Base-by-base conservation (phyloP, 1,140 invertebrate genomes). In the Apis mellifera region DNA sequence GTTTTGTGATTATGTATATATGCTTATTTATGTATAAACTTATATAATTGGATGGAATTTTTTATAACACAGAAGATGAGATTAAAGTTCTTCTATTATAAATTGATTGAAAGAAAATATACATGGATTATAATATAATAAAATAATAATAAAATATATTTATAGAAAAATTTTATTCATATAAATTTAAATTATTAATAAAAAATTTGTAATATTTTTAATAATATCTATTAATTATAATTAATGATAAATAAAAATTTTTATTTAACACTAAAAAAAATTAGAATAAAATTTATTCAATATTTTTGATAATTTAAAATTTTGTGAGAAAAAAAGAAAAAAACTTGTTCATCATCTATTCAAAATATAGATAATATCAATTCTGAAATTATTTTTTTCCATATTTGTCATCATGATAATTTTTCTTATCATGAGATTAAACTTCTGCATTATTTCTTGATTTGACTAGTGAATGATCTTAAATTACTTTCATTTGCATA, bases 11-110 rank as follows among this genome's bases (percentile, higher is more conserved):
- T 48, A 4, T 48, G 5, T 5, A 19, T 5, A 19, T 50, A 13
- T 54, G 26, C 42, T 55, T 68, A 19, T 3, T 32, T 55, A n/a
- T 4, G 23, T 26, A 55, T 55, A 48, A 42, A 42, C 4, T 42
- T 54, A 17, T 7, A 55, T 55, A 66, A 77, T 68, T 65, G 15
- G 8, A 77, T 68, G 64, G 9, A 66, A 68, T 23, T 68, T 65
- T 54, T 76, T 26, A 12, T 8, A 0, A 32, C 0, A 8, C 15
- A 2, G 12, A 19, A 5, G 9, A 1, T 0, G 19, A 32, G 1
- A 23, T 74, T 48, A n/a, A 13, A 12, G 1, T 23, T 69, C 5
- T 9, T 59, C 9, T 23, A 21, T 48, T 15, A 48, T 60, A 42
- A 60, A 48, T 54, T 5, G 32, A 42, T 42, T 42, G 32, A 42